These are phyloP conservation scores for Paraescarpia echinospica DNA, from an alignment of 1,140 invertebrate genomes.

Conservation along the genomic window DNA sequence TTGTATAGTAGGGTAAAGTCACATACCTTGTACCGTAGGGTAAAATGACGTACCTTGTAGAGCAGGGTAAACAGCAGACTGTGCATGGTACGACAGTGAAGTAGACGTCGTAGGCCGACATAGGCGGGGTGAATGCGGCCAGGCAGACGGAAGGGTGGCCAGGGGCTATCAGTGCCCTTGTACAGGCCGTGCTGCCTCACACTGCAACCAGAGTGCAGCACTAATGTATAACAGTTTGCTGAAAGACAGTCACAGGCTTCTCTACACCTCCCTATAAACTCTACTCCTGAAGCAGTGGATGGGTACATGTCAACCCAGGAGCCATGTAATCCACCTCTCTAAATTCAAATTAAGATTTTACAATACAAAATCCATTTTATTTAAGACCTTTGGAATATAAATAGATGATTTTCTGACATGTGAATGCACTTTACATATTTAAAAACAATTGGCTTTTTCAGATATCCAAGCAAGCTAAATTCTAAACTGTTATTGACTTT, in stretches of 20 bases:
- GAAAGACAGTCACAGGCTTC: not conserved
- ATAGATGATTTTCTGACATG: too few relatives aligned
- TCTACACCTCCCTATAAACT: not conserved
- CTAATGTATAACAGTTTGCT: not conserved
- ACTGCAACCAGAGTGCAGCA: constrained; percentile 13
- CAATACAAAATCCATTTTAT: too few relatives aligned
- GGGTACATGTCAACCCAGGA: too few relatives aligned
- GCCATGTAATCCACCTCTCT: too few relatives aligned
- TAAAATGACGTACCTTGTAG: constrained; percentile 53
- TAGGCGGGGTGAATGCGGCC: constrained; percentile 68
- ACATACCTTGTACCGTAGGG: not conserved
- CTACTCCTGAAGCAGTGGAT: not conserved
- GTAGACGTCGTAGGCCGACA: constrained; percentile 70
- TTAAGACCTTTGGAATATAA: too few relatives aligned
- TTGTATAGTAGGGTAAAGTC: not conserved
- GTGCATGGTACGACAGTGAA: constrained; percentile 79
- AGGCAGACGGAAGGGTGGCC: constrained; percentile 82
- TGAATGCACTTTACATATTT: too few relatives aligned
- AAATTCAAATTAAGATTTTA: too few relatives aligned
- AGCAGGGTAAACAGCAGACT: constrained; percentile 80
- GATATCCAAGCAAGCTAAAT: too few relatives aligned
- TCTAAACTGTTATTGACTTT: too few relatives aligned
- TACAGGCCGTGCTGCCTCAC: constrained; percentile 26
- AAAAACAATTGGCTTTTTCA: too few relatives aligned
- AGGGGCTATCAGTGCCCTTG: constrained; percentile 61